phyloP scores from a whole-genome alignment of 2,888 invertebrate genomes.

The Ecdyonurus torrentis region DNA sequence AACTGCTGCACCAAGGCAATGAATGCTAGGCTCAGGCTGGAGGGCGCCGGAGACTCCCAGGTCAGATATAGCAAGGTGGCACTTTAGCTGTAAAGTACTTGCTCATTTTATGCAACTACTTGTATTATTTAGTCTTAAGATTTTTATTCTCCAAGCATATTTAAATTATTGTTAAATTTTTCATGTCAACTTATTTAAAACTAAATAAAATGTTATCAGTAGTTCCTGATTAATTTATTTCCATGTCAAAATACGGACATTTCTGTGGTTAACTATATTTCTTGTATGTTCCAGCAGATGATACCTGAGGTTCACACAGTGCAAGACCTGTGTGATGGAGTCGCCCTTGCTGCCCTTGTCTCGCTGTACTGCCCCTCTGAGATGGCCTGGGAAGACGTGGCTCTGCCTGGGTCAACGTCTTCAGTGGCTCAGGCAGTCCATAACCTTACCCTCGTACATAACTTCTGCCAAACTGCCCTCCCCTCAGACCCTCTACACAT shows the following conservation, averaged over 20 bases:
- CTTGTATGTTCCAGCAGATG: constrained; percentile 16
- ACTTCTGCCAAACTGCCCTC: constrained; percentile 56
- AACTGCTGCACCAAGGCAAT: constrained; percentile 54
- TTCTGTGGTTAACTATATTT: no score
- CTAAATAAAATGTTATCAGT: constrained; percentile 7
- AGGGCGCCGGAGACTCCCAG: constrained; percentile 10
- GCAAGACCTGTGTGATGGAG: constrained; percentile 81
- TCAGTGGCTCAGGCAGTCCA: constrained; percentile 79
- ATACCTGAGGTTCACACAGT: constrained; percentile 40
- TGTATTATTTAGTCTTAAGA: no score
- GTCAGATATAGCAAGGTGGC: no score
- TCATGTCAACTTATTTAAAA: neutral
- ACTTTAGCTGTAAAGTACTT: neutral
- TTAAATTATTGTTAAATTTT: neutral
- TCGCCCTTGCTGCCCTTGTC: constrained; percentile 69
- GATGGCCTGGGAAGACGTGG: constrained; percentile 51
- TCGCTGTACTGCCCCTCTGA: constrained; percentile 81
- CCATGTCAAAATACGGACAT: no score
- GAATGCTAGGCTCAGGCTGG: constrained; percentile 29
- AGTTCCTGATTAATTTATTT: no score
- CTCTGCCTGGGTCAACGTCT: constrained; percentile 27
- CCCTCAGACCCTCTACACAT: constrained; percentile 84
- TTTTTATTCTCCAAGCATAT: no score
- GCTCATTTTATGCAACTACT: neutral
- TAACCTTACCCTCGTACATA: constrained; percentile 74